Base-by-base conservation (phyloP, 2,888 invertebrate species). In the Patella pellucida region DNA sequence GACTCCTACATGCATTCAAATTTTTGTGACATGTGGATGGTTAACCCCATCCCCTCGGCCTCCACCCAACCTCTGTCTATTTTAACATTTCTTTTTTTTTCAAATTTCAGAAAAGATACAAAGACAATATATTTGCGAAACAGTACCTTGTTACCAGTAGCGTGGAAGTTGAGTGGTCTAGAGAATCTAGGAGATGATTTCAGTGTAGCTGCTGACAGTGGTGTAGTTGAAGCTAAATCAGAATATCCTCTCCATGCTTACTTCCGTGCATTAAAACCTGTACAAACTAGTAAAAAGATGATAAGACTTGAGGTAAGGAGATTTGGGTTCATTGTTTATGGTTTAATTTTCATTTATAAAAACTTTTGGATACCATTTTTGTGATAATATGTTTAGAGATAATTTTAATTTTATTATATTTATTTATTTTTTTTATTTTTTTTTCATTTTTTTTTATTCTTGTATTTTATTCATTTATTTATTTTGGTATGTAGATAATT, bases 181-280 rank as follows among this genome's bases (percentile, higher is more conserved):
- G 91, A 91, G 75, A 88, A 85, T 67, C 85, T 91, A 3, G 91
- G 91, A 14, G 91, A 91, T 78, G 91, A 91, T 76, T 91, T 91
- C 82, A 89, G 90, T 7, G 88, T 91, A 67, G 88, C 88, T 3
- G 86, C 88, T 62, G 90, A 89, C 76, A 87, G 83, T 72, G 91
- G 91, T 2, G 82, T 91, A n/a, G 89, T 91, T 50, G 89, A 89
- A 68, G 89, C 91, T 15, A 84, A 86, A 77, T 86, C 88, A 15
- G 90, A 90, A 80, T 90, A 89, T 78, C 87, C 88, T 12, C 87
- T 91, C n/a, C 85, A 89, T 77, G 87, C 89, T 14, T 89, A 88
- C 83, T 91, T 91, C 86, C 83, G 90, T 68, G 91, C 91, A 52
- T 88, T 89, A 86, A 91, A 90, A 80, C 89, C 91, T 1, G 85